Evolutionary conservation across 92 coral and sea anemone species (phyloP), one percentile per base, ranked within the genome.

Genomic region (Heteractis magnifica): DNA sequence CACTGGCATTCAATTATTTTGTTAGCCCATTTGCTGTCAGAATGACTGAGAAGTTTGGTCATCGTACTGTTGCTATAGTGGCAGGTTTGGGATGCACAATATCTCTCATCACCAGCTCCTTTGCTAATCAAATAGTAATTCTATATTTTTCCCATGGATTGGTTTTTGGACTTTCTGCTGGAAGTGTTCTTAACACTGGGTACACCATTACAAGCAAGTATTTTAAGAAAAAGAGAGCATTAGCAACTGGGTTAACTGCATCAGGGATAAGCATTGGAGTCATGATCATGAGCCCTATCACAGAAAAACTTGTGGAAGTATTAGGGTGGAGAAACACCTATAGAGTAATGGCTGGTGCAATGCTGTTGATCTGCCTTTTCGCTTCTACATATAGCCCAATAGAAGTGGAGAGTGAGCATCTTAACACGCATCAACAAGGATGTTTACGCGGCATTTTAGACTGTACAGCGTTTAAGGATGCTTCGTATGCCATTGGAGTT

Each of bases 111-210:
- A 49, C 55, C 56, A 89, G 89, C 77, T 89, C 92, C 44, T 89
- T 85, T 68, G 84, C 58, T 34, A 76, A 56, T 6, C 41, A 81
- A n/a, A 19, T 90, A 1, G 21, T 55, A 48, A 80, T 80, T 51
- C 85, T 90, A 34, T 90, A 83, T 60, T 51, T 90, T 26, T 44
- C 83, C 49, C 86, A 86, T 52, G 89, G 93, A 55, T n/a, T 86
- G 18, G 76, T 88, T 0, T 90, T 82, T 83, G 93, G 85, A 1
- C 34, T 86, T 56, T 86, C 82, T 18, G 58, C 72, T 7, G 80
- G 87, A 9, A 53, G 70, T 52, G 82, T 89, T 52, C 79, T 82
- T 52, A 53, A 72, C 50, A 56, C 83, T n/a, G 56, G 81, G 60
- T 81, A 79, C 1, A 64, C 87, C 21, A 62, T 75, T 50, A 65